Base-by-base conservation (phyloP, 2,113 vertebrate species). In the Syrrhaptes paradoxus region DNA sequence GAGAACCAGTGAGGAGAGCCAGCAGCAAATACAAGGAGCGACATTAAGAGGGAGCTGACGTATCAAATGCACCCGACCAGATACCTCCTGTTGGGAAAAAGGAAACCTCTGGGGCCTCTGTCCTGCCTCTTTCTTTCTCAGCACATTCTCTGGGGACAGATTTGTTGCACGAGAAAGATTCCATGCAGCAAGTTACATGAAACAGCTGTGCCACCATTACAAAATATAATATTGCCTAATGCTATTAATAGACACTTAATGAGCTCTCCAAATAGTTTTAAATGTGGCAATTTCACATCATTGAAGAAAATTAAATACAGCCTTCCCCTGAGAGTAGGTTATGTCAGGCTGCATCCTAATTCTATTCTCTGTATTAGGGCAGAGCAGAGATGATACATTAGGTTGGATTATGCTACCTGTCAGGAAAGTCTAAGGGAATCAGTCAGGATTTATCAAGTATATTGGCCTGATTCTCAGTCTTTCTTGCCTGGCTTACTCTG, bases 151-250 rank as follows among this genome's bases (percentile, higher is more conserved):
- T 55, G 59, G 18, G 43, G 34, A 77, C 43, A 46, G 51, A 90
- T 72, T 57, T 80, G 28, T 79, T 87, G 70, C 52, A 73, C 0
- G 0, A 81, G 62, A 55, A 95, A 67, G 51, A 79, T 91, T 59
- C 54, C 55, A 2, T 59, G 57, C 38, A 79, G 36, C 49, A 89
- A 93, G 28, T 87, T 89, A 62, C 91, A 63, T 7, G 57, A 62
- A 83, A 79, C 87, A 96, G 71, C 93, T 96, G 85, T 95, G 85
- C 38, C 81, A 87, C 54, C 46, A 34, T 41, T 73, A 25, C 51
- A 72, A 77, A 55, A n/a, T 21, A 38, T 24, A 85, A 36, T 73
- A 51, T 54, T 54, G 77, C 89, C 61, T 87, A 31, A 26, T 83
- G 54, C 67, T 95, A 66, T 87, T 95, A 79, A 91, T 57, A 80